A percentile compares a stretch with the other conserved stretches of the same genome.
Conservation (phyloP, 2,888 invertebrate genomes). For the Phymatocera aterrima region DNA sequence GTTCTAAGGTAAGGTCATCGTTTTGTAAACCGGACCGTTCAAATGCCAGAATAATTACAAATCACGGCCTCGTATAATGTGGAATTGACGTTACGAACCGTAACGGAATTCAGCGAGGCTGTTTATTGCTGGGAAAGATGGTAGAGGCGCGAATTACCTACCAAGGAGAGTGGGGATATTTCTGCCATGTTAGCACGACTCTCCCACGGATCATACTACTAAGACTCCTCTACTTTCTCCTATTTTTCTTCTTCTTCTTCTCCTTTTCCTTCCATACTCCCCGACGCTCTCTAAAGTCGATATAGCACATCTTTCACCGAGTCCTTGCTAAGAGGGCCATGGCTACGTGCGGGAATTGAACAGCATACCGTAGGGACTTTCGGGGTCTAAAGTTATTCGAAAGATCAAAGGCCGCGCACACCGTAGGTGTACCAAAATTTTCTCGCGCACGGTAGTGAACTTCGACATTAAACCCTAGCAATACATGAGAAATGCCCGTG, state of each 20-base stretch:
- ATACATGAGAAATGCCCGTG: neutral
- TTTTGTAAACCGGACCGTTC: no score
- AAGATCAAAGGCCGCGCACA: slow-evolving; percentile 12
- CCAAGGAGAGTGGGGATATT: neutral
- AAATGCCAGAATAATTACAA: no score
- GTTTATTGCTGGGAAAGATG: no score
- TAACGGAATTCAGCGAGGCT: no score
- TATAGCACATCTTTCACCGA: neutral
- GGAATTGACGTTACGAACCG: no score
- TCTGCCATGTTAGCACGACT: neutral
- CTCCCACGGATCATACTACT: neutral
- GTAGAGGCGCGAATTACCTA: no score
- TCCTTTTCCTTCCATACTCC: neutral
- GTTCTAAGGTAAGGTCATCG: no score
- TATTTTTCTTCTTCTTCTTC: neutral
- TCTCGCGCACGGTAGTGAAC: neutral
- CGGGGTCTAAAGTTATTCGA: neutral
- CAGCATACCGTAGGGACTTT: neutral
- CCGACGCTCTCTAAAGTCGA: neutral
- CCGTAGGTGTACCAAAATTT: slow-evolving; percentile 10
- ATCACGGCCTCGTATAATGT: no score
- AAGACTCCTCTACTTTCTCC: neutral
- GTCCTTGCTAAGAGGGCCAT: neutral
- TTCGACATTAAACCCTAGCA: neutral
- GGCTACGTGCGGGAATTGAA: neutral